Evolutionary conservation across 2,888 invertebrate genomes (phyloP).

Genomic region (Lycocerus yunnanus): DNA sequence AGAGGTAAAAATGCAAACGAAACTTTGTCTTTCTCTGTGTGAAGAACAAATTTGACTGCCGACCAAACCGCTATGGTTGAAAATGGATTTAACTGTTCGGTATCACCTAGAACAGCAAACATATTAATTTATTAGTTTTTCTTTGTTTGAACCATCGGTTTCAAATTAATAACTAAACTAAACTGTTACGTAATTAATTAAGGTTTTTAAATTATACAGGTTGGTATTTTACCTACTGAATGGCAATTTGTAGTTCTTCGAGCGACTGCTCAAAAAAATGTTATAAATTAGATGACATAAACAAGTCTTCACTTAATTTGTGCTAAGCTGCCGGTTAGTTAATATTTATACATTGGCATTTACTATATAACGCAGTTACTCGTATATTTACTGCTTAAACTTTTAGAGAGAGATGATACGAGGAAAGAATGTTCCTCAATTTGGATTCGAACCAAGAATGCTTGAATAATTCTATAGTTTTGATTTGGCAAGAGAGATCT

Average conservation of each 20-base stretch:
- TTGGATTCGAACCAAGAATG: too few species aligned
- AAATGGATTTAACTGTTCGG: conserved; percentile 78
- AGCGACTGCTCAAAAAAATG: not conserved
- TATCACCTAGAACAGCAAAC: conserved; percentile 52
- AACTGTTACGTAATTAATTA: not conserved
- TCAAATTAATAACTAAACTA: not conserved
- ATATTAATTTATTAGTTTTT: not conserved
- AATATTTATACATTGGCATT: too few species aligned
- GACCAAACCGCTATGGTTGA: conserved; percentile 94
- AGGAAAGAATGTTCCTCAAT: too few species aligned
- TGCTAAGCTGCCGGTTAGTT: too few species aligned
- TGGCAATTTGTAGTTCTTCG: not conserved
- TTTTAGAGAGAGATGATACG: too few species aligned
- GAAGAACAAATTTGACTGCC: conserved; percentile 82
- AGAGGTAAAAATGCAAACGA: conserved; percentile 81
- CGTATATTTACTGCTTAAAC: too few species aligned
- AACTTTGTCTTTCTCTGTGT: conserved; percentile 59
- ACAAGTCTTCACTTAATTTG: too few species aligned
- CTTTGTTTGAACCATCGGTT: not conserved
- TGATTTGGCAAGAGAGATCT: too few species aligned
- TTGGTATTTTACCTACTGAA: not conserved
- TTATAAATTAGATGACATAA: not conserved
- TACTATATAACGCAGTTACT: too few species aligned
- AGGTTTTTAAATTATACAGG: not conserved
- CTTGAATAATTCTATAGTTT: too few species aligned